These are phyloP conservation scores for Acronicta alni DNA, from an alignment of 2,888 invertebrate genomes.

Conservation along the genomic window DNA sequence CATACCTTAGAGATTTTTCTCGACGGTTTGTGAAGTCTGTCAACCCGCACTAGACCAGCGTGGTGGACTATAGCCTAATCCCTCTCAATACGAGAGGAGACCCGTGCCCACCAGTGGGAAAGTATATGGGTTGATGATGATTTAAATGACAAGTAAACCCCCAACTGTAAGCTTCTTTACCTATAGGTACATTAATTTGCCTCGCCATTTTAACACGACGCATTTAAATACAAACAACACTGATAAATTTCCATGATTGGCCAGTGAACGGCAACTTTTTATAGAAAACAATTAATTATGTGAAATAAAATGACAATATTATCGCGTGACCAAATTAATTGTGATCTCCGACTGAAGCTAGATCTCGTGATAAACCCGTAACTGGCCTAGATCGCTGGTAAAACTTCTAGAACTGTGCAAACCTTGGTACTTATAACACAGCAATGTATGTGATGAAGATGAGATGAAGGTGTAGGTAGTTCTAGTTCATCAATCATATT, in stretches of 20 bases:
- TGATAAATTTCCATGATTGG: conserved; percentile 16
- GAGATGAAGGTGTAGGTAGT: too few relatives aligned
- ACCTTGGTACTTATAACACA: background rate
- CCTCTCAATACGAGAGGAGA: too few relatives aligned
- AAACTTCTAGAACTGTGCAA: conserved; percentile 4
- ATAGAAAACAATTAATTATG: conserved; percentile 15
- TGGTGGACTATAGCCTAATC: too few relatives aligned
- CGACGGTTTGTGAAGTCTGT: too few relatives aligned
- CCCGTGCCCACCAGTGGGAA: too few relatives aligned
- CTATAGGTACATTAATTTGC: background rate
- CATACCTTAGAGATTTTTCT: too few relatives aligned
- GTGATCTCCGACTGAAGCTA: conserved; percentile 6
- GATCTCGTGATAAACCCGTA: conserved; percentile 30
- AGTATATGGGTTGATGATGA: too few relatives aligned
- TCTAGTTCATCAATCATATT: too few relatives aligned
- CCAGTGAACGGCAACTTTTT: conserved; percentile 23
- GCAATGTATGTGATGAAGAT: background rate
- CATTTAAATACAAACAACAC: background rate
- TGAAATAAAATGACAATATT: conserved; percentile 15
- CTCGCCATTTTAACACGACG: background rate
- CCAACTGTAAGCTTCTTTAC: too few relatives aligned
- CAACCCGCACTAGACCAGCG: too few relatives aligned
- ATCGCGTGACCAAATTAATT: conserved; percentile 47
- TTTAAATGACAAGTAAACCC: too few relatives aligned
- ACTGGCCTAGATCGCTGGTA: conserved; percentile 37